Percentiles rank a stretch among this genome's conserved stretches.
Evolutionary conservation across 2,797 vertebrate genomes (phyloP).

Genomic region (Mus minutoides): DNA sequence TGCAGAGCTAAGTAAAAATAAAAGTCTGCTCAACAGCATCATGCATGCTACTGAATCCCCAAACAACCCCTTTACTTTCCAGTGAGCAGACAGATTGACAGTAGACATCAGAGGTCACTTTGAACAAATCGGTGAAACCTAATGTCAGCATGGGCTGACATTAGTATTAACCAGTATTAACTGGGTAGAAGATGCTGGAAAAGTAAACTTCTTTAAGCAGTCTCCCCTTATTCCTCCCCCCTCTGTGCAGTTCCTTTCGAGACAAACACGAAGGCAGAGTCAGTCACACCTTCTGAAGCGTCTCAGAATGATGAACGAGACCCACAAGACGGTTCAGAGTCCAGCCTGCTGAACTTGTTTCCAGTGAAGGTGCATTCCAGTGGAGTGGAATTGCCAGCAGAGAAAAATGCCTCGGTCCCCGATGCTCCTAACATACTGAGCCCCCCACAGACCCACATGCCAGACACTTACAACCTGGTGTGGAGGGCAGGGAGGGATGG

Average conservation of each 20-base stretch:
- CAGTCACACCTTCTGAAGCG: conserved; percentile 75
- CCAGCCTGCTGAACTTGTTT: rapidly evolving
- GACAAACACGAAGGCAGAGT: conserved; percentile 78
- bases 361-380: neutral
- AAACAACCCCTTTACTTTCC: neutral
- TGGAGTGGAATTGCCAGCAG: conserved; percentile 33
- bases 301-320: conserved; percentile 89
- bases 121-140: neutral
- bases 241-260: conserved; percentile 85
- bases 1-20: neutral
- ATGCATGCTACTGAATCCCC: neutral
- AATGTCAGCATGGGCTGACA: neutral
- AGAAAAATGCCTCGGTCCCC: conserved; percentile 87
- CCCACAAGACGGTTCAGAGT: conserved; percentile 66
- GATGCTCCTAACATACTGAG: conserved; percentile 98
- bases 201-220: neutral
- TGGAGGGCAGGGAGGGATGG: conserved; percentile 94
- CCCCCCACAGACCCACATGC: conserved; percentile 94
- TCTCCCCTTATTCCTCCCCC: neutral
- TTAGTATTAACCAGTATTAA: too few species aligned
- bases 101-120: neutral
- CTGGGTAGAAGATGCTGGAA: neutral
- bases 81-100: neutral
- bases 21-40: neutral
- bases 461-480: conserved; percentile 93